Percentiles rank a stretch among this genome's conserved stretches.
Conservation (phyloP, 2,113 vertebrate species). For the Phalacrocorax carbo region DNA sequence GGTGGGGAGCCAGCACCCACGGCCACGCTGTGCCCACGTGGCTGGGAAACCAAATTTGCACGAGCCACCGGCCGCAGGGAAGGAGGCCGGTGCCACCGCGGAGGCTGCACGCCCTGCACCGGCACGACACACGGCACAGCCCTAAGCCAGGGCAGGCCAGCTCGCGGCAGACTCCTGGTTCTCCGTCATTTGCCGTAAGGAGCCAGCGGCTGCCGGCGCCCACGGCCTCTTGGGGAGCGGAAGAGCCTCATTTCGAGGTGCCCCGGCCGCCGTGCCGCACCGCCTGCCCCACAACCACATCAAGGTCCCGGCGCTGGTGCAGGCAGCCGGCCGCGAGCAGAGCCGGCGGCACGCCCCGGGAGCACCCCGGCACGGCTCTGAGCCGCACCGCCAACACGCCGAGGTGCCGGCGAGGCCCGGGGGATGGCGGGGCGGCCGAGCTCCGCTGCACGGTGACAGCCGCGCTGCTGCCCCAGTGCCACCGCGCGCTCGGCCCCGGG, state of each 20-base stretch:
- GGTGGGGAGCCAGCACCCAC: neutral
- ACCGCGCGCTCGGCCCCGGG: too few species aligned
- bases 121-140: neutral
- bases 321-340: neutral
- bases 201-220: neutral
- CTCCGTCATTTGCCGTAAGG: neutral
- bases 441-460: too few species aligned
- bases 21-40: rapidly evolving
- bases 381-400: neutral
- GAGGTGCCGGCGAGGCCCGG: neutral
- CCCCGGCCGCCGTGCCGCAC: neutral
- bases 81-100: neutral
- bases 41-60: neutral
- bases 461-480: too few species aligned
- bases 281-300: neutral
- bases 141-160: neutral
- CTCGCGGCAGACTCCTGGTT: neutral
- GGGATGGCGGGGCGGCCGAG: too few species aligned
- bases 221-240: neutral
- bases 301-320: neutral
- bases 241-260: neutral
- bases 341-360: neutral
- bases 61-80: rapidly evolving
- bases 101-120: neutral
- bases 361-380: neutral